Percentiles rank a stretch among this genome's conserved stretches.
phyloP scores from a whole-genome alignment of 2,888 invertebrate species.

The Dascillus cervinus region DNA sequence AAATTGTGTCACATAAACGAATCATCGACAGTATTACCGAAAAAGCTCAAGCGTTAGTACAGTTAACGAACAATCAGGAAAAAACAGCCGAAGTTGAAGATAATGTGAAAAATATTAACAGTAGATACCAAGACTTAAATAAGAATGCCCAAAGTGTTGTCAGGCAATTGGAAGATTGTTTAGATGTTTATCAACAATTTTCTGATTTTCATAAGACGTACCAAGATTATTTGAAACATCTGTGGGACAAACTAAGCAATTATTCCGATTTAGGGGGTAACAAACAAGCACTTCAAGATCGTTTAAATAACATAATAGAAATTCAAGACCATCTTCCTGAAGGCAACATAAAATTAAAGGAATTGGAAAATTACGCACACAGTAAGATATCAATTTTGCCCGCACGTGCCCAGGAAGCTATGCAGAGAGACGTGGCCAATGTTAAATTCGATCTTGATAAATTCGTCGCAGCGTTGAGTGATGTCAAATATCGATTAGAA shows the following conservation, averaged over 20 bases:
- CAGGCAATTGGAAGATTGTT: constrained; percentile 63
- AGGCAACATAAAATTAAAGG: constrained; percentile 69
- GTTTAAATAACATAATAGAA: constrained; percentile 72
- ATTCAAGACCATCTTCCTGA: constrained; percentile 71
- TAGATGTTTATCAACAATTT: constrained; percentile 80
- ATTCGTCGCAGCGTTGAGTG: constrained; percentile 66
- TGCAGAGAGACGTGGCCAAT: constrained; percentile 73
- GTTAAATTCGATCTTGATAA: constrained; percentile 79
- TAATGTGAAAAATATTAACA: constrained; percentile 64
- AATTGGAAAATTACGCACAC: constrained; percentile 65
- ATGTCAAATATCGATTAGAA: constrained; percentile 71
- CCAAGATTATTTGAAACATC: constrained; percentile 83
- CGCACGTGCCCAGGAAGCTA: constrained; percentile 73
- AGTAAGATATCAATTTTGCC: constrained; percentile 64
- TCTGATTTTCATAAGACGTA: constrained; percentile 78
- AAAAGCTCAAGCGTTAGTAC: constrained; percentile 67
- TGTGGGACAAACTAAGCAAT: constrained; percentile 79
- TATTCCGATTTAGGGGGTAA: constrained; percentile 83
- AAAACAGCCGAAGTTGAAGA: constrained; percentile 57
- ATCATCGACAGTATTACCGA: constrained; percentile 84
- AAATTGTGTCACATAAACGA: constrained; percentile 82
- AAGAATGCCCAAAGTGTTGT: constrained; percentile 61
- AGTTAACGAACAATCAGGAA: constrained; percentile 51
- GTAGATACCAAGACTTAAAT: constrained; percentile 65
- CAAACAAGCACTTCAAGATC: constrained; percentile 73